phyloP scores from a whole-genome alignment of 1,140 invertebrate genomes.

The Drosophila prosaltans region DNA sequence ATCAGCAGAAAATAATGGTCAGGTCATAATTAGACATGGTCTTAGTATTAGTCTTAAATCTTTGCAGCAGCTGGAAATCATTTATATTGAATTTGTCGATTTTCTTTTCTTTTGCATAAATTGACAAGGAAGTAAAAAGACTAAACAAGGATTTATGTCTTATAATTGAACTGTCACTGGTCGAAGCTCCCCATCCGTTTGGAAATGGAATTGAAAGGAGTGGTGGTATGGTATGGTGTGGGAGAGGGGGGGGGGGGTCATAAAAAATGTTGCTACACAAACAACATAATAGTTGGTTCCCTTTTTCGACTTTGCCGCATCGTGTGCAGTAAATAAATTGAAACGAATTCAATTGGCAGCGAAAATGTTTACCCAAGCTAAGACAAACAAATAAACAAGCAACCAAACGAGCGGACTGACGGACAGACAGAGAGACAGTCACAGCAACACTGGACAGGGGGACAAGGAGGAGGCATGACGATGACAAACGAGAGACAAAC shows the following conservation, averaged over 20 bases:
- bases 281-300: constrained; percentile 45
- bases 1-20: neutral
- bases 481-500: constrained; percentile 74
- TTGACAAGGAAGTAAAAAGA: constrained; percentile 6
- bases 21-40: constrained; percentile 41
- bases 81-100: constrained; percentile 28
- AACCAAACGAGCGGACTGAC: constrained; percentile 20
- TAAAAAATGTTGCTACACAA: constrained; percentile 60
- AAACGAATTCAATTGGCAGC: constrained; percentile 79
- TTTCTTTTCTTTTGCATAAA: constrained; percentile 45
- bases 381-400: constrained; percentile 72
- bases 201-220: neutral
- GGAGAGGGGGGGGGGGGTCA: constrained; percentile 20
- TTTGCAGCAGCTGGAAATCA: constrained; percentile 32
- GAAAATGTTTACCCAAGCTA: constrained; percentile 59
- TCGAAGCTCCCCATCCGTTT: neutral
- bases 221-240: neutral
- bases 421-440: constrained; percentile 15
- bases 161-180: constrained; percentile 73
- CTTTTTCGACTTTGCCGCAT: constrained; percentile 24
- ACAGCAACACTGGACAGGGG: too few relatives aligned
- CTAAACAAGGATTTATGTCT: constrained; percentile 40
- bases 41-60: too few relatives aligned
- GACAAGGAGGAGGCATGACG: constrained; percentile 40
- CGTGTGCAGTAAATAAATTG: constrained; percentile 74